Conservation (phyloP, 2,888 invertebrate genomes). For the Meiosimyza platycephala region DNA sequence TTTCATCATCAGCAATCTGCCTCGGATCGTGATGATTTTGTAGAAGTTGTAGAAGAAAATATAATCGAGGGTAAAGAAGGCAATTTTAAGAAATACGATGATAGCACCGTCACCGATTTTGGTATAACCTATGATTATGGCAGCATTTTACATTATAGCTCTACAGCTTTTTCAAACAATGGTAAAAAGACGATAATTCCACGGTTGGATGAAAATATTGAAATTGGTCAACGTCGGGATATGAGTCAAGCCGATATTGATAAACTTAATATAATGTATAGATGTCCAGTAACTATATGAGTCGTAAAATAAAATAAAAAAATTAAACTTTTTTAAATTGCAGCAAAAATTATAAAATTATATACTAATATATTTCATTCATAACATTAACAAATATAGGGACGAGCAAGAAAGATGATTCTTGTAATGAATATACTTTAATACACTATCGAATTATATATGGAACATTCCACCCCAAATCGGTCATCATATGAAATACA, state of each 20-base stretch:
- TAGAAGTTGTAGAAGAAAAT: constrained; percentile 69
- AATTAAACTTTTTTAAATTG: too few relatives aligned
- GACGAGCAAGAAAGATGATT: too few relatives aligned
- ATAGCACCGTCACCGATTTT: constrained; percentile 70
- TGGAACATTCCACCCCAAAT: too few relatives aligned
- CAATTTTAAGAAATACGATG: constrained; percentile 76
- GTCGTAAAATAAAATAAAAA: too few relatives aligned
- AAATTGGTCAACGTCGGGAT: constrained; percentile 50
- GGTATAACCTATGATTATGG: constrained; percentile 79
- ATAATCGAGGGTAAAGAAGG: constrained; percentile 70
- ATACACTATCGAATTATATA: too few relatives aligned
- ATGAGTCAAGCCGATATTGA: constrained; percentile 48
- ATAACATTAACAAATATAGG: too few relatives aligned
- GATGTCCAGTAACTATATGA: constrained; percentile 37
- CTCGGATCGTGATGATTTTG: constrained; percentile 77
- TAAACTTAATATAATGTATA: constrained; percentile 49
- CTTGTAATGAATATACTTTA: too few relatives aligned
- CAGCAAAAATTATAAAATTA: too few relatives aligned
- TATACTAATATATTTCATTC: too few relatives aligned
- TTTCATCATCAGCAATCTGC: constrained; percentile 85
- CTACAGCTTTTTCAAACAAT: constrained; percentile 77
- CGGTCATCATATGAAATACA: too few relatives aligned
- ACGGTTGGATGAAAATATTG: constrained; percentile 35
- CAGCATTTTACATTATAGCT: constrained; percentile 83
- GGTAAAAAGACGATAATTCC: constrained; percentile 77